Base-by-base conservation (phyloP, 2,888 invertebrate genomes). In the Cyclophora albipunctata region DNA sequence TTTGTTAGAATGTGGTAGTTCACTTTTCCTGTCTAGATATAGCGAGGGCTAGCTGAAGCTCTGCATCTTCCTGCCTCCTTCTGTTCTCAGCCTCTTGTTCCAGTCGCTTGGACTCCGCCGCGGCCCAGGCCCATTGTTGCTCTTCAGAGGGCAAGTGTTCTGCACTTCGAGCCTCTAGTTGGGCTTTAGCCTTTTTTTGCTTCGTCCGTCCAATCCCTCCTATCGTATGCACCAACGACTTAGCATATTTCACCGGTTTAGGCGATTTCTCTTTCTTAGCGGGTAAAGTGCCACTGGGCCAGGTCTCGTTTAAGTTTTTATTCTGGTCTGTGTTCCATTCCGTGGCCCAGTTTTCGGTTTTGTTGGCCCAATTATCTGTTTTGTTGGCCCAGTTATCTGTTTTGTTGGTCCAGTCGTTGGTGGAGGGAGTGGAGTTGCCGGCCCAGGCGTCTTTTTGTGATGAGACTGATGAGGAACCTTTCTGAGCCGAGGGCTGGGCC, bases 71-170 rank as follows among this genome's bases (percentile, higher is more conserved):
- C 55, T 87, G 91, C 49, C 90, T 81, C 46, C 91, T 81, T 57
- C 91, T 81, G 48, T 83, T 89, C 54, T 90, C 90, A 7, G 91
- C 86, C 61, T 92, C 91, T 54, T 90, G 91, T 71, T 93, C 92
- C 42, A 91, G 77, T 37, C 90, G 83, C 51, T 91, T 75, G 60
- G 94, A 93, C 72, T 94, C 93, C 35, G 90, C 87, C 7, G 92
- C 92, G 3, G 94, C 94, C 94, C 94, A 94, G 20, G 91, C 93
- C 72, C 93, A 78, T 78, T 94, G 94, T 72, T 92, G 90, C 65
- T 93, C 92, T 72, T 94, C 93, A 0, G 88, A 84, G 1, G 90
- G 81, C 62, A 84, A 49, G 6, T 63, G 50, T 57, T 75, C 79
- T 2, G 65, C 51, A n/a, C 74, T 71, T 33, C 73, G 66, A 5